Percentiles rank a stretch among this genome's conserved stretches.
These are phyloP conservation scores for Drosophila mulleri DNA, from an alignment of 2,888 invertebrate species.

Conservation along the genomic window DNA sequence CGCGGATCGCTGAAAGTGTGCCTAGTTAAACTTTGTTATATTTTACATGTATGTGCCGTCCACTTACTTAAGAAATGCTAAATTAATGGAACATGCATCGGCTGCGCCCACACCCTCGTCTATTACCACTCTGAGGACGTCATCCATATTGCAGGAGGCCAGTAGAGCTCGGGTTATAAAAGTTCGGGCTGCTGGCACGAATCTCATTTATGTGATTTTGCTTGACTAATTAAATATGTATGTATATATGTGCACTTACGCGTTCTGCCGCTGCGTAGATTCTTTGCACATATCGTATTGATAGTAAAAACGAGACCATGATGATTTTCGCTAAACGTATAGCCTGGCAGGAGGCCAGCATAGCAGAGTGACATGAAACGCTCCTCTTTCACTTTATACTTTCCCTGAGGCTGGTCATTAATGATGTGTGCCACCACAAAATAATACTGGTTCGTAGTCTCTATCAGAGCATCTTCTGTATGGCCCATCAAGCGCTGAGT, in stretches of 20 bases:
- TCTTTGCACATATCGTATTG: neutral
- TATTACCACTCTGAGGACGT: neutral
- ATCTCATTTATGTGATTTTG: neutral
- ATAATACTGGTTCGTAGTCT: neutral
- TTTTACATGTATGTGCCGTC: neutral
- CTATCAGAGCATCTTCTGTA: neutral
- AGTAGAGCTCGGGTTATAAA: slow-evolving; percentile 2
- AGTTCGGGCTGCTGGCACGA: neutral
- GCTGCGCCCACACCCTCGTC: slow-evolving; percentile 6
- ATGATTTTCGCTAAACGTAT: neutral
- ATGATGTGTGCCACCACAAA: slow-evolving; percentile 6
- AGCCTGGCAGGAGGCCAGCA: slow-evolving; percentile 5
- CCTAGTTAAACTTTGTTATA: neutral
- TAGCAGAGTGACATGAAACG: slow-evolving; percentile 7
- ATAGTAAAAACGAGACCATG: slow-evolving; percentile 5
- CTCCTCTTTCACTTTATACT: slow-evolving; percentile 9
- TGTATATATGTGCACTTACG: neutral
- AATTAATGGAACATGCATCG: slow-evolving; percentile 5
- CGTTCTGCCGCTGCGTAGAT: neutral
- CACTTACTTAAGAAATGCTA: slow-evolving; percentile 1
- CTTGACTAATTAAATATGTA: neutral
- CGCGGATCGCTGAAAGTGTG: neutral
- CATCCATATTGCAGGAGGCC: slow-evolving; percentile 12
- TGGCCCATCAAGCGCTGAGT: neutral
- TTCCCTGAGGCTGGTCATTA: neutral